Evolutionary conservation across 1,140 invertebrate species (phyloP).

Genomic region (Drosophila sproati): DNA sequence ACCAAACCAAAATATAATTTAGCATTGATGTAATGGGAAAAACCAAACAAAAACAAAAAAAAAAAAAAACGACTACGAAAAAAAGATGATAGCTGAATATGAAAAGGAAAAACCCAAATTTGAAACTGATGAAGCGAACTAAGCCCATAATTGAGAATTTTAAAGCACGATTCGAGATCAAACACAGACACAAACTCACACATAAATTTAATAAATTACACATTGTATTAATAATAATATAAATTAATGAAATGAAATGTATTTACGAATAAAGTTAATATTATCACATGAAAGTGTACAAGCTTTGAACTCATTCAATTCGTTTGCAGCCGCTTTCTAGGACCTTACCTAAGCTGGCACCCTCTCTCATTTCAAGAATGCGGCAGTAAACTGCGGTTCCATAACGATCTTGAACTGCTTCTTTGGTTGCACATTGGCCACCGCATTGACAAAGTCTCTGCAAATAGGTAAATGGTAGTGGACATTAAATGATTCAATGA

Average conservation of each 20-base stretch:
- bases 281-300: constrained; percentile 71
- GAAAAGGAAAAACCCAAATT: constrained; percentile 17
- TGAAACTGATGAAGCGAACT: constrained; percentile 32
- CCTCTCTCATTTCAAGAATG: constrained; percentile 59
- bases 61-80: constrained; percentile 32
- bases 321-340: neutral
- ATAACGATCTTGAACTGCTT: constrained; percentile 84
- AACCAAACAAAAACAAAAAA: constrained; percentile 34
- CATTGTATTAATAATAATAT: constrained; percentile 73
- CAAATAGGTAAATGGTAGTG: neutral
- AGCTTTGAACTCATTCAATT: constrained; percentile 26
- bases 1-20: constrained; percentile 55
- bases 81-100: constrained; percentile 61
- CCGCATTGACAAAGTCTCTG: constrained; percentile 60
- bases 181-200: constrained; percentile 24
- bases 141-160: constrained; percentile 76
- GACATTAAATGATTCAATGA: neutral
- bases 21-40: constrained; percentile 54
- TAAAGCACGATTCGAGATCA: constrained; percentile 79
- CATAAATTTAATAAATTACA: constrained; percentile 76
- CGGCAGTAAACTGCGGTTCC: constrained; percentile 68
- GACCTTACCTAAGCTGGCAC: neutral
- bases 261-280: constrained; percentile 77
- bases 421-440: constrained; percentile 38
- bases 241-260: constrained; percentile 76